Evolutionary conservation across 2,888 invertebrate species (phyloP), one percentile per base, ranked within the genome.

Genomic region (Parnassius mnemosyne): DNA sequence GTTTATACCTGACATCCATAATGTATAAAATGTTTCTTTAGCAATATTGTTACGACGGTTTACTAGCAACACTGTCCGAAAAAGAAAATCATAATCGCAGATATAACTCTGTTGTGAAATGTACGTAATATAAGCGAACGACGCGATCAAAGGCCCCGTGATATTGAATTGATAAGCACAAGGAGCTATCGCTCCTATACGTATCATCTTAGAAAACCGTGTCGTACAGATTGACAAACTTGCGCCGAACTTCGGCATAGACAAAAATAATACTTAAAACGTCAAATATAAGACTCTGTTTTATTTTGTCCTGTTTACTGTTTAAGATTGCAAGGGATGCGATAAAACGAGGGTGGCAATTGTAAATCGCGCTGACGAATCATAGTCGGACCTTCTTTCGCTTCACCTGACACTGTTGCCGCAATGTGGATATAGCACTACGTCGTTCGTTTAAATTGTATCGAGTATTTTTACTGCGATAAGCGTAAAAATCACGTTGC

Each of bases 321-420:
- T 54, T 11, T 58, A 65, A 63, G 16, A 25, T 68, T 69, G 75
- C 65, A 60, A 69, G 66, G 65, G 69, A 71, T 73, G 74, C 83
- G 85, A 85, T 85, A 86, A 86, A 85, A 87, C 68, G 78, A 82
- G 82, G 88, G 84, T 81, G 84, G 87, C 82, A 81, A 84, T 87
- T 71, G 65, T 69, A 70, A 87, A 87, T 87, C 83, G 81, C 77
- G 88, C 89, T 89, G 89, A 89, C 89, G 85, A 84, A 84, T 85
- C 84, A 85, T 83, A 81, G 79, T 78, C 71, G 82, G 82, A 85
- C 83, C 83, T 82, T 53, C 54, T 53, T 46, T 81, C 70, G 80
- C 71, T 79, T 87, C 84, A 89, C 89, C 89, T 89, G 89, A 87
- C 79, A 77, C 74, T 70, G 80, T 78, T 76, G 59, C 65, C 68